Base-by-base conservation (phyloP, 2,797 vertebrate genomes). In the Notolabrus celidotus region DNA sequence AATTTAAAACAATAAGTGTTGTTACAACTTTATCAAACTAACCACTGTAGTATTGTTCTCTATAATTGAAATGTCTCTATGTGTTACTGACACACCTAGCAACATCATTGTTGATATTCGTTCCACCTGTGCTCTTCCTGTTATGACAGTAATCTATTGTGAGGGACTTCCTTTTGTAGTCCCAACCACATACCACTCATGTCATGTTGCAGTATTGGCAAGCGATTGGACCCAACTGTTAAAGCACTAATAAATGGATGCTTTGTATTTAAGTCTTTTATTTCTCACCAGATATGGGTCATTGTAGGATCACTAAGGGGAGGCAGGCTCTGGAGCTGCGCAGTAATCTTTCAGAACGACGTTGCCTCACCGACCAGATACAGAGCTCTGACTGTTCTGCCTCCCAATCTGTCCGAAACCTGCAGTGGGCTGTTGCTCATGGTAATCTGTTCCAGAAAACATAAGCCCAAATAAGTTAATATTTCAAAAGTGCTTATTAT, bases 311-410 rank as follows among this genome's bases (percentile, higher is more conserved):
- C 71, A 96, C 95, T 0, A 90, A 90, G 16, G 95, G 95, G 9
- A 87, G 94, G 11, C 96, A 97, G 88, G 96, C 96, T 0, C 91
- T 96, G 89, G 96, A 97, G 90, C 93, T 97, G 5, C 94, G 95
- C 65, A 97, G 96, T 84, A 97, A 96, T 82, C 91, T 97, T 20
- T 97, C 94, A 0, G 96, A 96, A 77, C 89, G 95, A 17, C 93
- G 96, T 4, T 93, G 95, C 0, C 92, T 97, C 79, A 95, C 93
- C 0, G 96, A 97, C 74, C 81, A 47, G 38, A 95, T 96, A 70
- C 19, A 79, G 27, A 47, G 73, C 1, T 51, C 73, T 1, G 41
- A 89, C 0, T 93, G 92, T 25, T 89, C 63, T 2, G 89, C 88
- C 0, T 92, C 93, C 42, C 81, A 86, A 7, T 96, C 95, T 0